Evolutionary conservation across 2,113 vertebrate genomes (phyloP), one percentile per base, ranked within the genome.

Genomic region (Plotosus lineatus): DNA sequence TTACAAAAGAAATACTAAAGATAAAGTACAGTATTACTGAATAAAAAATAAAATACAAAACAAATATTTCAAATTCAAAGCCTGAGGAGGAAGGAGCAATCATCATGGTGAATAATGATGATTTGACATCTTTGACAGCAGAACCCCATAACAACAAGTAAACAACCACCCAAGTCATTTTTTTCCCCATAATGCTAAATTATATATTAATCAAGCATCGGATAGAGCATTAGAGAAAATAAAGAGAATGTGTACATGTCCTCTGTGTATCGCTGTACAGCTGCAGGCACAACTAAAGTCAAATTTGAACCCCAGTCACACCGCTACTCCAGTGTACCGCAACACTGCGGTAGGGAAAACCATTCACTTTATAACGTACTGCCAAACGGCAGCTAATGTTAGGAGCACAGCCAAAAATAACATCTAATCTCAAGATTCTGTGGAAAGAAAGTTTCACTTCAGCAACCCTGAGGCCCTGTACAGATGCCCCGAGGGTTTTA

Each of bases 301-400:
- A 60, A 73, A 77, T 81, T 31, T 69, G 82, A 84, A 78, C 84
- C 50, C 77, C 77, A 50, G 78, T 83, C 85, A 85, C 86, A 85
- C 66, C 58, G 83, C 66, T 77, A 68, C 78, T 83, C 80, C 83
- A 77, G 68, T 26, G 42, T 79, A 51, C 69, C 38, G 36, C 79
- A 78, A 75, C 77, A 58, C 65, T 84, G 83, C 83, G 81, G 79
- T 55, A 81, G 40, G 46, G 58, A 55, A 55, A 77, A 44, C 1
- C 42, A 0, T 56, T n/a, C 14, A 6, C 69, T 61, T 21, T 48
- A 44, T 66, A 65, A 51, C 31, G 40, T 10, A 21, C 31, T 46
- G 75, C 79, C 83, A 78, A 55, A 50, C 53, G 60, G 69, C 61
- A 82, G 66, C 46, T 31, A 51, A 68, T 51, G 28, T 48, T 26